Evolutionary conservation across 2,888 invertebrate genomes (phyloP).

Genomic region (Plagodis pulveraria): DNA sequence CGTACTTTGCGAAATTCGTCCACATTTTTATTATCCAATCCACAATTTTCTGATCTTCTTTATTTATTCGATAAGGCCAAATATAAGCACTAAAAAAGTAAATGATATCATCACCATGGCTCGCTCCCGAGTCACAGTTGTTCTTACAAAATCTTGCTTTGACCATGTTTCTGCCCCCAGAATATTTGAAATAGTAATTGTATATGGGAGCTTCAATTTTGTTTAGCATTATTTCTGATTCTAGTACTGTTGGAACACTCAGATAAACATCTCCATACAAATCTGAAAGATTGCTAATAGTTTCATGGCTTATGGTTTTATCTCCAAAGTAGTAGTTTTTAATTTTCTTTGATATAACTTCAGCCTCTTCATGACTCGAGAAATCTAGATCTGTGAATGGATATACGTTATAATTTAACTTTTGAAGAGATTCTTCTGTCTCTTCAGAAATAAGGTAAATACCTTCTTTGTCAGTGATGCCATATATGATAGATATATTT

Average conservation of each 20-base stretch:
- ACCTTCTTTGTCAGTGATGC: constrained; percentile 68
- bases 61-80: constrained; percentile 58
- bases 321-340: constrained; percentile 73
- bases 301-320: constrained; percentile 67
- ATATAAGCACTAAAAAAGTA: constrained; percentile 65
- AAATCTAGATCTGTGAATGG: constrained; percentile 43
- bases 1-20: constrained; percentile 76
- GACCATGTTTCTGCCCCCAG: constrained; percentile 65
- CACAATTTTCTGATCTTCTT: constrained; percentile 58
- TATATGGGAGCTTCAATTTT: constrained; percentile 55
- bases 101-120: constrained; percentile 70
- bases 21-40: constrained; percentile 67
- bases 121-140: constrained; percentile 56
- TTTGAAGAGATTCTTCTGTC: constrained; percentile 40
- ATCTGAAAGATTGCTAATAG: constrained; percentile 62
- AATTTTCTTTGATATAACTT: constrained; percentile 47
- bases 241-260: constrained; percentile 68
- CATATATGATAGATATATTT: constrained; percentile 57
- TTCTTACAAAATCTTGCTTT: constrained; percentile 51
- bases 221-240: constrained; percentile 52
- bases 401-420: constrained; percentile 9
- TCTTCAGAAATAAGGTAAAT: constrained; percentile 48
- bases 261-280: constrained; percentile 71
- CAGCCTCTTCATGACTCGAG: constrained; percentile 56
- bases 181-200: constrained; percentile 70